phyloP scores from a whole-genome alignment of 2,797 vertebrate genomes.

The Sebastolobus alascanus region DNA sequence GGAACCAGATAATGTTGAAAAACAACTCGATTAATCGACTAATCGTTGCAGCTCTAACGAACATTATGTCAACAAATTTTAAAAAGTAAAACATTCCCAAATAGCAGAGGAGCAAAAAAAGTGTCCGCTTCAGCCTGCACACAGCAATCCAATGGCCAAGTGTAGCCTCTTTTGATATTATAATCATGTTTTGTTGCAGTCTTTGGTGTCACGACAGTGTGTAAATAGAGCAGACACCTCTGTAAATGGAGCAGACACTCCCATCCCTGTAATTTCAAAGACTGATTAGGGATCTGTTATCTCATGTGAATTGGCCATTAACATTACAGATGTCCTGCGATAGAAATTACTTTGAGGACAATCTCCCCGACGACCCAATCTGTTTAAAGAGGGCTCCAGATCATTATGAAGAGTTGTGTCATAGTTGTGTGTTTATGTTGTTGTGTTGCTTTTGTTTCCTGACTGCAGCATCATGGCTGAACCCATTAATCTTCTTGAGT shows the following conservation, averaged over 20 bases:
- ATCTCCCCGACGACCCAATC: slow-evolving; percentile 28
- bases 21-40: background rate
- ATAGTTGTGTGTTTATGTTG: slow-evolving; percentile 32
- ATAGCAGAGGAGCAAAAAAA: background rate
- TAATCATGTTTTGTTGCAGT: background rate
- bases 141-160: background rate
- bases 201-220: background rate
- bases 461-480: slow-evolving; percentile 39
- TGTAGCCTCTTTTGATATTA: background rate
- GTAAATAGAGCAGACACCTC: slow-evolving; percentile 38
- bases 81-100: background rate
- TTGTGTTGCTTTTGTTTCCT: slow-evolving; percentile 46
- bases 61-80: background rate
- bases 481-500: slow-evolving; percentile 75
- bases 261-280: slow-evolving; percentile 56
- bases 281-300: slow-evolving; percentile 58
- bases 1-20: background rate
- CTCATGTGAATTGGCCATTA: slow-evolving; percentile 58
- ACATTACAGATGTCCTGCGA: slow-evolving; percentile 59
- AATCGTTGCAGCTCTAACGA: background rate
- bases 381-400: slow-evolving; percentile 18
- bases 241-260: slow-evolving; percentile 52
- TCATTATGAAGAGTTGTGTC: slow-evolving; percentile 31
- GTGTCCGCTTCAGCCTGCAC: background rate
- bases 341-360: slow-evolving; percentile 42